Conservation (phyloP, 2,113 vertebrate genomes). For the Menura novaehollandiae region DNA sequence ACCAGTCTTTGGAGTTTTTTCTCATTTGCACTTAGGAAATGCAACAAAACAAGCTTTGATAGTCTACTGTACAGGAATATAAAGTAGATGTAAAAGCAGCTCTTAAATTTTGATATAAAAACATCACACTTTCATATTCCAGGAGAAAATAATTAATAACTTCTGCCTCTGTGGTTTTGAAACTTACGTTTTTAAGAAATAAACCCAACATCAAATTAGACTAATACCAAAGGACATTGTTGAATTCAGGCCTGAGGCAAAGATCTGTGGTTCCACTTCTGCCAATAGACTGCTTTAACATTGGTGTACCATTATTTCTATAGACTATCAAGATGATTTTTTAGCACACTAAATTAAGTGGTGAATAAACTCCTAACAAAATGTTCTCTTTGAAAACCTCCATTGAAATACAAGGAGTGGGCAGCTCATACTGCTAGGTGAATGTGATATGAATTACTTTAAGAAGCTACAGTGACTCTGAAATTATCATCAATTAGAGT, state of each 20-base stretch:
- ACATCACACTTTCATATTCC: background rate
- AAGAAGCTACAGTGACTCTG: slow-evolving; percentile 27
- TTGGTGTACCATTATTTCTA: background rate
- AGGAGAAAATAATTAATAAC: background rate
- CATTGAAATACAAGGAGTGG: slow-evolving; percentile 16
- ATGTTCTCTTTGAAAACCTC: slow-evolving; percentile 22
- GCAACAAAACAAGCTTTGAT: background rate
- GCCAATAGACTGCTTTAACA: background rate
- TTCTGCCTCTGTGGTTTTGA: background rate
- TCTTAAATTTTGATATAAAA: background rate
- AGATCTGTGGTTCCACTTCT: background rate
- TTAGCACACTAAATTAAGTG: background rate
- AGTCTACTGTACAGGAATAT: background rate
- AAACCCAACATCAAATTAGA: background rate
- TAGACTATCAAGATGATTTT: background rate
- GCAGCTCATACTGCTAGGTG: background rate
- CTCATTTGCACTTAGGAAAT: background rate
- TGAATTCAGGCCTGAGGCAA: background rate
- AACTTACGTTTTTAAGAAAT: background rate
- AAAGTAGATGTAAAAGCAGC: background rate
- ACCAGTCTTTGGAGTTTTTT: background rate
- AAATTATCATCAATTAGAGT: slow-evolving; percentile 34
- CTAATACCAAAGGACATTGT: background rate
- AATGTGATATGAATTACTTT: slow-evolving; percentile 22
- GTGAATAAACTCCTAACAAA: slow-evolving; percentile 16